Evolutionary conservation across 2,888 invertebrate genomes (phyloP).

Genomic region (Tridacna gigas): DNA sequence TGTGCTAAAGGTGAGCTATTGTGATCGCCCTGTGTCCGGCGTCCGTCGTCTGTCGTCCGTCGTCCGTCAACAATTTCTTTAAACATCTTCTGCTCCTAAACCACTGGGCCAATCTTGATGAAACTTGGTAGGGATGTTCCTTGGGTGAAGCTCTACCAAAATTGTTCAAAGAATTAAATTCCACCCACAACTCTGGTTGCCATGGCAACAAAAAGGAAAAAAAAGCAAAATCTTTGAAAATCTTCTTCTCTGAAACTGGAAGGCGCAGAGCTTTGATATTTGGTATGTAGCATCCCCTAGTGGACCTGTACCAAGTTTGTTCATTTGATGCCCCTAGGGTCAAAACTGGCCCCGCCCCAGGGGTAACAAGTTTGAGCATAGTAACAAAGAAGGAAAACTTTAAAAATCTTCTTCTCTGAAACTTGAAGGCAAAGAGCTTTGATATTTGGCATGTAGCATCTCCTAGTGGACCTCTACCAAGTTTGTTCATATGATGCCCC

Average conservation of each 20-base stretch:
- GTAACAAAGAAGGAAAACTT: no score
- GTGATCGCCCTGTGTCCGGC: neutral
- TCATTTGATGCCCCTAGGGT: no score
- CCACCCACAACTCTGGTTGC: neutral
- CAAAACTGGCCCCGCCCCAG: no score
- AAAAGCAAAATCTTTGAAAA: neutral
- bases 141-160: neutral
- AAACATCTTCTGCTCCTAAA: neutral
- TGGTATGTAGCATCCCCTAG: neutral
- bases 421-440: no score
- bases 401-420: no score
- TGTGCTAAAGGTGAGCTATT: neutral
- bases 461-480: no score
- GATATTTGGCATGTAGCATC: no score
- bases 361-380: no score
- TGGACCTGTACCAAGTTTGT: neutral
- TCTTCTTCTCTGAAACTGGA: neutral
- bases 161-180: neutral
- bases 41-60: neutral
- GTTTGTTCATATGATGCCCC: no score
- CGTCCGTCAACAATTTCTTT: no score
- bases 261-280: neutral
- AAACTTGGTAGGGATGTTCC: neutral
- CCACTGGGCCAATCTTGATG: neutral
- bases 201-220: neutral